phyloP scores from a whole-genome alignment of 2,888 invertebrate genomes.

The Yponomeuta cagnagella region DNA sequence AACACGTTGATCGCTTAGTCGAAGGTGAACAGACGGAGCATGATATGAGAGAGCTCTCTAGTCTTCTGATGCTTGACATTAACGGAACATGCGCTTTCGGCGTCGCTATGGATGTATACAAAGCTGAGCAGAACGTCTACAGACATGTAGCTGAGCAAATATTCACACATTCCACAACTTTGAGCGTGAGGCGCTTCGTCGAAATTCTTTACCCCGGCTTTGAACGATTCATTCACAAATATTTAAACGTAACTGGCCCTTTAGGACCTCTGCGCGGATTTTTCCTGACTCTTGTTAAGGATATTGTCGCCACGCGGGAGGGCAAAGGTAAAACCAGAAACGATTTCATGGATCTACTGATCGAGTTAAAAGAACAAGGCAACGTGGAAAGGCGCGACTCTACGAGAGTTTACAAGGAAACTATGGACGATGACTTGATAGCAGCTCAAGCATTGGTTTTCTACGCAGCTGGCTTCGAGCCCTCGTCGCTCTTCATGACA shows the following conservation, averaged over 20 bases:
- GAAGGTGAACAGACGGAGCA: background rate
- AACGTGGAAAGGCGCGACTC: background rate
- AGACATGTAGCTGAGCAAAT: slow-evolving; percentile 14
- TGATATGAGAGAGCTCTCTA: background rate
- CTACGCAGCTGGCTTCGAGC: slow-evolving; percentile 66
- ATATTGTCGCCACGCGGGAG: slow-evolving; percentile 20
- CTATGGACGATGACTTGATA: slow-evolving; percentile 37
- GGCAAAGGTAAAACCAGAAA: slow-evolving; percentile 16
- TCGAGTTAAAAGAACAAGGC: slow-evolving; percentile 20
- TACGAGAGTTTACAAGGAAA: slow-evolving; percentile 17
- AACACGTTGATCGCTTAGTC: background rate
- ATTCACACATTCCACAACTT: slow-evolving; percentile 11
- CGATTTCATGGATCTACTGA: slow-evolving; percentile 25
- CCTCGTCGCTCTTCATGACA: slow-evolving; percentile 60
- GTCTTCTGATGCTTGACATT: background rate
- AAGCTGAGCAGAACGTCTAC: slow-evolving; percentile 13
- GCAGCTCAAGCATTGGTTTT: slow-evolving; percentile 53
- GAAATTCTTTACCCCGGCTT: slow-evolving; percentile 15
- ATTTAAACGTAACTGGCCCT: slow-evolving; percentile 12
- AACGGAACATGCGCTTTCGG: slow-evolving; percentile 13
- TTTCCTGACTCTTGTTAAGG: slow-evolving; percentile 18
- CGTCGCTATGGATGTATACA: slow-evolving; percentile 14
- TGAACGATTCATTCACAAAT: slow-evolving; percentile 6
- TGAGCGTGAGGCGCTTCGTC: slow-evolving; percentile 9
- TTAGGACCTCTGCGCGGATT: slow-evolving; percentile 16